Evolutionary conservation across 2,888 invertebrate genomes (phyloP).

Genomic region (Scaptomyza flava): DNA sequence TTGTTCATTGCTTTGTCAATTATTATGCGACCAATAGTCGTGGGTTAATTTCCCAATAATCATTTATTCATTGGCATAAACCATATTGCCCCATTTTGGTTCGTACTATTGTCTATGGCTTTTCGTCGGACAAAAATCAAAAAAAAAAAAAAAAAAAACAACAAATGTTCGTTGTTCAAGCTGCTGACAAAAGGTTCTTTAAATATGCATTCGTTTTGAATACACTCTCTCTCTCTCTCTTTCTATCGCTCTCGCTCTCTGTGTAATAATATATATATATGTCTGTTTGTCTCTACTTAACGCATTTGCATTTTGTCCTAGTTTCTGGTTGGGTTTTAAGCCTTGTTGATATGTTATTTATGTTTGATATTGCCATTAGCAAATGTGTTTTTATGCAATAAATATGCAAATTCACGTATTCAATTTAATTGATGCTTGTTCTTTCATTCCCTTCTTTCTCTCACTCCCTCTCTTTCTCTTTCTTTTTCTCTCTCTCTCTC

Average conservation of each 20-base stretch:
- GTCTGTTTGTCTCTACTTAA: not conserved
- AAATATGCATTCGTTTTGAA: conserved; percentile 45
- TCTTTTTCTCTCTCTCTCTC: not conserved
- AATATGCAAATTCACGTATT: conserved; percentile 52
- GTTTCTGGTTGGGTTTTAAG: conserved; percentile 6
- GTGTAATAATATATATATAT: not conserved
- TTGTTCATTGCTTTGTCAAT: conserved; percentile 34
- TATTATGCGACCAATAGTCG: conserved; percentile 9
- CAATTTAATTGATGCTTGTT: conserved; percentile 32
- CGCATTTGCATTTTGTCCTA: not conserved
- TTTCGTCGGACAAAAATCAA: not conserved
- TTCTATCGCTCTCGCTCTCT: not conserved
- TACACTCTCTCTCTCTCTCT: not conserved
- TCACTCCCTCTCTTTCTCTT: not conserved
- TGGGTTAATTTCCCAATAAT: conserved; percentile 27
- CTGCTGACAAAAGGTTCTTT: conserved; percentile 34
- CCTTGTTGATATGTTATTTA: conserved; percentile 17
- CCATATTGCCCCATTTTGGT: not conserved
- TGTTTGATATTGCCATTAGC: conserved; percentile 26
- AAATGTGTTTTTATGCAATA: conserved; percentile 41
- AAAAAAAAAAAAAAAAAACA: too few species aligned
- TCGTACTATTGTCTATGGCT: not conserved
- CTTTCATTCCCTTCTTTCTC: conserved; percentile 3
- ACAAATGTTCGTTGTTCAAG: not conserved
- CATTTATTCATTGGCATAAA: conserved; percentile 39